Evolutionary conservation across 2,888 invertebrate genomes (phyloP), one percentile per base, ranked within the genome.

Genomic region (Pomacea canaliculata): DNA sequence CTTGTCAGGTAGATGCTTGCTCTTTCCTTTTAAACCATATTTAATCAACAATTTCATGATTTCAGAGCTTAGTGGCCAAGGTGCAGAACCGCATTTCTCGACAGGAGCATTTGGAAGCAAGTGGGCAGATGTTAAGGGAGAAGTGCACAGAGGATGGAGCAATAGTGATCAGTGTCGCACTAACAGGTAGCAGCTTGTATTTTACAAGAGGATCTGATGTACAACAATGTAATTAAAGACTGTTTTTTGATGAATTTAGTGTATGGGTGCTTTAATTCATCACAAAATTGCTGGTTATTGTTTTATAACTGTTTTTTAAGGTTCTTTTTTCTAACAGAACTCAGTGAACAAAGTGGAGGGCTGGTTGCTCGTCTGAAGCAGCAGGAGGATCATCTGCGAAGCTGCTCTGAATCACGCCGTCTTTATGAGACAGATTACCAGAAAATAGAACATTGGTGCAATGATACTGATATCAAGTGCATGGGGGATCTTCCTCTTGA

Each of bases 391-490:
- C 93, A 94, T 0, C 91, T 97, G 49, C 93, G 93, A 63, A 95
- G 95, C 91, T 92, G 96, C 18, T 91, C 96, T 18, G 94, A 95
- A 89, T 94, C 94, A 19, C 93, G 97, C 79, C 95, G 94, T 86
- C 93, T 94, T 70, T 96, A 96, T 85, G 97, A 98, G 91, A 93
- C 93, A 67, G 95, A 95, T 79, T 93, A 96, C 70, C 94, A 95
- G 77, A 94, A 94, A 85, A 94, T 96, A 88, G 94, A 95, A 81
- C 94, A 95, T 84, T 98, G 97, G 97, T 92, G 97, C 63, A 95
- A 96, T 83, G 96, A 97, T 91, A 96, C 96, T 51, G 97, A 97
- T 91, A 95, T 96, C 0, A 95, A 95, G 7, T 94, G 95, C 1
- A 94, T 95, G 16, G 94, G 95, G 59, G 96, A 96, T 86, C 92